These are phyloP conservation scores for Abramis brama DNA, from an alignment of 2,113 vertebrate genomes.

Conservation along the genomic window DNA sequence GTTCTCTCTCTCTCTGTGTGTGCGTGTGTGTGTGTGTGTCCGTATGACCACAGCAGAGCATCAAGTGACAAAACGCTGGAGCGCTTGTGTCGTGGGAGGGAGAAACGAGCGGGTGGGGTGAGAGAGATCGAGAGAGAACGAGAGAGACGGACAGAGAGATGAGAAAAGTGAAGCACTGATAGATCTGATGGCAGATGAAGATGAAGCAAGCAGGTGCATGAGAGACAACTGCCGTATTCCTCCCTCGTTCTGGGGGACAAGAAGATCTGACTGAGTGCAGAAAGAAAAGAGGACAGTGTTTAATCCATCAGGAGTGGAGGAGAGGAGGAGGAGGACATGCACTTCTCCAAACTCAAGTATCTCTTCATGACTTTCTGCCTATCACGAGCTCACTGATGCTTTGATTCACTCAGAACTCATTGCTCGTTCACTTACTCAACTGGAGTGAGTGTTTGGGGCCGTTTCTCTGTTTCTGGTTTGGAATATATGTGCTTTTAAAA, in stretches of 20 bases:
- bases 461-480: neutral
- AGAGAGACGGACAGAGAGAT: conserved; percentile 16
- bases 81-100: conserved; percentile 26
- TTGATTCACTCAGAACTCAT: neutral
- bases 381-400: neutral
- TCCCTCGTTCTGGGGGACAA: neutral
- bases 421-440: neutral
- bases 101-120: neutral
- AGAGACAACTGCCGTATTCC: neutral
- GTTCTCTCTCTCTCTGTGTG: neutral
- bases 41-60: conserved; percentile 37
- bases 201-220: conserved; percentile 26
- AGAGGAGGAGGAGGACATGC: neutral
- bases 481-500: neutral
- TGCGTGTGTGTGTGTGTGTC: neutral
- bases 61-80: conserved; percentile 40
- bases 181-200: conserved; percentile 39
- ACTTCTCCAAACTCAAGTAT: neutral
- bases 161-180: conserved; percentile 36
- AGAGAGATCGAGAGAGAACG: neutral
- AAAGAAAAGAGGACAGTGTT: conserved; percentile 1
- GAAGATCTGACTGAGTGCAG: neutral
- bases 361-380: conserved; percentile 4
- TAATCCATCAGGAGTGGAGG: conserved; percentile 3
- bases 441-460: neutral